Base-by-base conservation (phyloP, 2,888 invertebrate genomes). In the Polyploca ridens region DNA sequence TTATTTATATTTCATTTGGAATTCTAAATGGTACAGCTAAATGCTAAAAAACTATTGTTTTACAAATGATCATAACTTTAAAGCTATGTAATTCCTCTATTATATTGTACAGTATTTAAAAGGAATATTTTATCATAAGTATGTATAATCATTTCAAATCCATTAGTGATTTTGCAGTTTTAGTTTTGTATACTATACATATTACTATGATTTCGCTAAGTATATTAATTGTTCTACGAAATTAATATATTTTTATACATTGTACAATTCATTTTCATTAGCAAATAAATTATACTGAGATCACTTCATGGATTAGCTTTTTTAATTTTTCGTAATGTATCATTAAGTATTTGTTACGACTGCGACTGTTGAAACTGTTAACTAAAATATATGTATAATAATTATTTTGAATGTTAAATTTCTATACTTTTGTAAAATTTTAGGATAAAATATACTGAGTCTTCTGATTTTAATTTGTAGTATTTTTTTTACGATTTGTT, bases 141-240 rank as follows among this genome's bases (percentile, higher is more conserved):
- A 83, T 85, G 77, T 77, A 82, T 83, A 82, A 74, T 81, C 72
- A 78, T 86, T 86, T 93, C 93, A 93, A 93, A 93, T 93, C 93
- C 93, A 69, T 93, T 88, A 91, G 93, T 93, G 93, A 84, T 76
- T 84, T 90, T 93, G 92, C 92, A 93, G 92, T 90, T 86, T 78
- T 82, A 74, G 77, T 83, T 83, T 71, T 76, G 76, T 82, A 77
- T 54, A 78, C 75, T 84, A 78, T 73, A 80, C 74, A 78, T 79
- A 74, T 72, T 76, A 77, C 83, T 88, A 87, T 85, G 74, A 74
- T 71, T 76, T 77, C 65, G 79, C 87, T 88, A 89, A 82, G 64
- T 78, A 82, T 79, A 79, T 80, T 69, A 78, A 85, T 78, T 77
- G 54, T 49, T 73, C 84, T 86, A 87, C 79, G 67, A 80, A 83